Evolutionary conservation across 2,888 invertebrate genomes (phyloP).

Genomic region (Lycocerus yunnanus): DNA sequence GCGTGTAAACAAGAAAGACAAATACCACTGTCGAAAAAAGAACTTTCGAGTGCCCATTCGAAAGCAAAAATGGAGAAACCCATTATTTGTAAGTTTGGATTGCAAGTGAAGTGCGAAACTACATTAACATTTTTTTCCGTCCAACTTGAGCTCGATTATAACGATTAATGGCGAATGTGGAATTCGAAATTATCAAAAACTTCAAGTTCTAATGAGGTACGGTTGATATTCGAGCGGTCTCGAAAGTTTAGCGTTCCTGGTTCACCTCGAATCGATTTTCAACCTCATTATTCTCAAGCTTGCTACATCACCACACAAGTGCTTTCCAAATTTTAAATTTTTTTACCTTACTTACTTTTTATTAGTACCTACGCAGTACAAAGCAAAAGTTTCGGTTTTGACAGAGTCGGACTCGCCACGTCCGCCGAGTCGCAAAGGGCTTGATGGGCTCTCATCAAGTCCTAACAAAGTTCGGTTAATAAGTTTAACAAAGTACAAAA

Average conservation of each 20-base stretch:
- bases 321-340: neutral
- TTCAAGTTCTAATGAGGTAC: neutral
- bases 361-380: too few relatives aligned
- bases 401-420: too few relatives aligned
- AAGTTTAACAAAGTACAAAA: too few relatives aligned
- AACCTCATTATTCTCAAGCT: neutral
- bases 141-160: neutral
- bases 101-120: neutral
- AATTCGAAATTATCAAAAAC: neutral
- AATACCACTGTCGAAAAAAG: slow-evolving; percentile 7
- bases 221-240: neutral
- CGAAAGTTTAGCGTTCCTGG: neutral
- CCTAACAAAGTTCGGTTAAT: too few relatives aligned
- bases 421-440: too few relatives aligned
- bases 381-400: too few relatives aligned
- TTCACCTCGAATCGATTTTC: neutral
- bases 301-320: neutral
- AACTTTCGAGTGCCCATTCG: neutral
- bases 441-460: too few relatives aligned
- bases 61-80: neutral
- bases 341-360: too few relatives aligned
- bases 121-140: neutral
- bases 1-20: slow-evolving; percentile 11
- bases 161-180: neutral
- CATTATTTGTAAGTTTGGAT: neutral